Percentiles rank a stretch among this genome's conserved stretches.
phyloP scores from a whole-genome alignment of 2,113 vertebrate species.

The Pterocles orientalis region DNA sequence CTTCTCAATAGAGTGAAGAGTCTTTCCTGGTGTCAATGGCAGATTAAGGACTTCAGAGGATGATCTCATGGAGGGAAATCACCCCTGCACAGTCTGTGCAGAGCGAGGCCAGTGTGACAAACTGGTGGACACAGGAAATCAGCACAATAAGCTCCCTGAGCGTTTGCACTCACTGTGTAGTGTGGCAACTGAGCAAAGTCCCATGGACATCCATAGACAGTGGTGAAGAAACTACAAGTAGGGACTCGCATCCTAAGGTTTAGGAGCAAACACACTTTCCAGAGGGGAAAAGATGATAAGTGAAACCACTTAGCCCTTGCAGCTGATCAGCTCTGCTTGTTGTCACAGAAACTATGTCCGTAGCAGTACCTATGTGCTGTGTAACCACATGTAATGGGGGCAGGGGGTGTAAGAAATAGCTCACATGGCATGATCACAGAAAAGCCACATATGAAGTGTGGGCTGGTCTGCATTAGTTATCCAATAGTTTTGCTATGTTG shows the following conservation, averaged over 20 bases:
- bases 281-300: background rate
- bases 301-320: background rate
- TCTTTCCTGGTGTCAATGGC: background rate
- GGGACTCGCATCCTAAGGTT: background rate
- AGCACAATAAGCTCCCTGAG: background rate
- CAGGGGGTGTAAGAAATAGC: background rate
- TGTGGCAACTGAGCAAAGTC: background rate
- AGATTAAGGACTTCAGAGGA: background rate
- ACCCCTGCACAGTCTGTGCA: background rate
- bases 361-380: background rate
- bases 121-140: background rate
- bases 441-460: background rate
- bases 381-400: too few species aligned
- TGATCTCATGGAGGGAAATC: background rate
- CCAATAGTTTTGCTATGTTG: background rate
- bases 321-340: background rate
- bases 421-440: background rate
- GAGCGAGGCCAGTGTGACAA: background rate
- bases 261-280: background rate
- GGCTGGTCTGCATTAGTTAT: background rate
- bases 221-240: background rate
- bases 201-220: background rate
- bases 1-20: background rate
- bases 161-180: background rate
- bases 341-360: background rate